Percentiles rank a stretch among this genome's conserved stretches.
Evolutionary conservation across 1,140 invertebrate genomes (phyloP).

Genomic region (Leptoteleia sp.): DNA sequence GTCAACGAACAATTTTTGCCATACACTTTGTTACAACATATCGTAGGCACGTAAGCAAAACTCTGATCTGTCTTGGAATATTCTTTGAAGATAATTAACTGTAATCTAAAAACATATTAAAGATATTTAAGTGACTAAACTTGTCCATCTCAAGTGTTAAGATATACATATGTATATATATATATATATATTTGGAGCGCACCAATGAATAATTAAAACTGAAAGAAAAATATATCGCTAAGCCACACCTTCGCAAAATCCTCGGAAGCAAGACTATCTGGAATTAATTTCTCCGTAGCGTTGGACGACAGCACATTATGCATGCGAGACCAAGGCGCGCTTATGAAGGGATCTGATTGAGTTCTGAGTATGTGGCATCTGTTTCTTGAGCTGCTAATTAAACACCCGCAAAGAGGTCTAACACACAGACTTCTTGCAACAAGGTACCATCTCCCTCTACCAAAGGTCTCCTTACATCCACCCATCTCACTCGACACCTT

Average conservation of each 20-base stretch:
- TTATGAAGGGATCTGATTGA: conserved; percentile 82
- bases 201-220: conserved; percentile 36
- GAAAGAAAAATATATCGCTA: conserved; percentile 32
- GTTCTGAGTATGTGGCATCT: conserved; percentile 81
- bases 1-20: conserved; percentile 34
- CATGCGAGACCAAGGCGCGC: conserved; percentile 74
- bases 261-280: conserved; percentile 64
- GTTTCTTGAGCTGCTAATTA: conserved; percentile 80
- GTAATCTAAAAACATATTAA: no score
- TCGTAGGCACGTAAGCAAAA: no score
- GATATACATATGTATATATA: no score
- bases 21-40: conserved; percentile 13
- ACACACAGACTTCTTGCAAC: conserved; percentile 63
- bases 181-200: conserved; percentile 12
- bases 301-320: conserved; percentile 75
- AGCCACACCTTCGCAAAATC: conserved; percentile 62
- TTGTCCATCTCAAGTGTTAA: conserved; percentile 5
- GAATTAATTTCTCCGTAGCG: conserved; percentile 66
- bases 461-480: conserved; percentile 1
- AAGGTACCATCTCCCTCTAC: conserved; percentile 8
- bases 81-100: background rate
- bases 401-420: conserved; percentile 77
- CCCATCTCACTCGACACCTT: conserved; percentile 52
- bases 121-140: no score
- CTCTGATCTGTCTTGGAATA: no score